These are phyloP conservation scores for Itoplectis maculator DNA, from an alignment of 2,888 invertebrate genomes.

Conservation along the genomic window DNA sequence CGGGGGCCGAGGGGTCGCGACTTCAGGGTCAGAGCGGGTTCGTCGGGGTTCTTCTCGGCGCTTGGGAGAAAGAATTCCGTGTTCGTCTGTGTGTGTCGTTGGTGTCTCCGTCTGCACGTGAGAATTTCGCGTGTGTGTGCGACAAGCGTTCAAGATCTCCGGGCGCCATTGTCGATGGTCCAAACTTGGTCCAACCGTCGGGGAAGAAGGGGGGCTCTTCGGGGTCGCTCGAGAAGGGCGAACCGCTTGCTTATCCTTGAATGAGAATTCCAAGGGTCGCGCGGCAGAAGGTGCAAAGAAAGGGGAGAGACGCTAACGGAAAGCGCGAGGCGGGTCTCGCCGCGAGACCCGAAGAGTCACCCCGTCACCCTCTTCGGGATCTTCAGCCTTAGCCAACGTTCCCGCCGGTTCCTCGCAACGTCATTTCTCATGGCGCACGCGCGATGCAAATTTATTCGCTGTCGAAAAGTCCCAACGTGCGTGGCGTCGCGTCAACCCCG, in stretches of 20 bases:
- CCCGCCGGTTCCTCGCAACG: constrained; percentile 35
- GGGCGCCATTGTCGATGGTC: constrained; percentile 79
- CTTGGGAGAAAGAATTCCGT: constrained; percentile 53
- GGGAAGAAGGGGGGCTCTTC: constrained; percentile 49
- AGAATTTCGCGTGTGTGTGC: no score
- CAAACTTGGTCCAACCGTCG: constrained; percentile 80
- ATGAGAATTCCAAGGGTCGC: constrained; percentile 67
- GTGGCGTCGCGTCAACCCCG: background rate
- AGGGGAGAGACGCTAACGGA: constrained; percentile 60
- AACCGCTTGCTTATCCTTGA: constrained; percentile 71
- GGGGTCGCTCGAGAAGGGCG: constrained; percentile 73
- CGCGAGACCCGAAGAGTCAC: constrained; percentile 41
- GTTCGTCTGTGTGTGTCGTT: background rate
- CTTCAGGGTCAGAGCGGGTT: constrained; percentile 75
- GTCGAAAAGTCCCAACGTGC: constrained; percentile 51
- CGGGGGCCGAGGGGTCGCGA: constrained; percentile 73
- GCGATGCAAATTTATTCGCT: constrained; percentile 62
- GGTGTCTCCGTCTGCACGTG: no score
- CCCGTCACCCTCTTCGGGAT: constrained; percentile 21
- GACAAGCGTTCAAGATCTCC: constrained; percentile 44
- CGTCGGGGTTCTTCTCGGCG: constrained; percentile 64
- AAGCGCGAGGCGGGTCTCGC: constrained; percentile 71
- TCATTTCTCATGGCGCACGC: constrained; percentile 48
- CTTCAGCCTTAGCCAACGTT: constrained; percentile 34
- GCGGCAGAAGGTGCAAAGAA: constrained; percentile 63